A percentile compares a stretch with the other conserved stretches of the same genome.
phyloP scores from a whole-genome alignment of 2,113 vertebrate species.

The Sminthopsis crassicaudata region DNA sequence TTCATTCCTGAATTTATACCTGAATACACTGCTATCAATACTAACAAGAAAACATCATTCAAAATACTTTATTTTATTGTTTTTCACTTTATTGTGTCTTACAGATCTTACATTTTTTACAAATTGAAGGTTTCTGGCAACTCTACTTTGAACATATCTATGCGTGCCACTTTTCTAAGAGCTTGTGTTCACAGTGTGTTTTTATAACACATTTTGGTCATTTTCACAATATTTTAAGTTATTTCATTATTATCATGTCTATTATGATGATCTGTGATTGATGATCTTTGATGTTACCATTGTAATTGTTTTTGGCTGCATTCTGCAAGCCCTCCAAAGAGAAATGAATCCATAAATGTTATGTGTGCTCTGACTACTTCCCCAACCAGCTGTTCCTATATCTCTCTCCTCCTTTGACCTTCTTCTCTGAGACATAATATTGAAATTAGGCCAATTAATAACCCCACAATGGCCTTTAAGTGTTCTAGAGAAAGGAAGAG shows the following conservation, averaged over 20 bases:
- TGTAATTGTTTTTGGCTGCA: not conserved
- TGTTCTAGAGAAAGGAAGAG: not conserved
- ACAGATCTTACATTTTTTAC: too few relatives aligned
- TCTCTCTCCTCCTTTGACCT: not conserved
- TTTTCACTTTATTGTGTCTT: not conserved
- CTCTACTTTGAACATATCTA: not conserved
- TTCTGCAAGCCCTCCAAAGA: not conserved
- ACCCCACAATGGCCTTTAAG: not conserved
- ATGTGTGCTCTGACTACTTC: not conserved
- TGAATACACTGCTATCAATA: not conserved
- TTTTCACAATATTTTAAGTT: not conserved
- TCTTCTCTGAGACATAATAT: too few relatives aligned
- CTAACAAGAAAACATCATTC: not conserved
- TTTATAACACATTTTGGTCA: not conserved
- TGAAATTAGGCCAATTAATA: not conserved
- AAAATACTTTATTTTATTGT: not conserved
- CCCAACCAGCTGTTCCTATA: not conserved
- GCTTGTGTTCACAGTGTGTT: not conserved
- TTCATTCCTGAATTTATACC: not conserved
- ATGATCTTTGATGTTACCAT: not conserved
- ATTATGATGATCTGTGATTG: not conserved
- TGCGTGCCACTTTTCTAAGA: not conserved
- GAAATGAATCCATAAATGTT: not conserved
- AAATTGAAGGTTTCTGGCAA: not conserved
- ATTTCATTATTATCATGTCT: not conserved